Base-by-base conservation (phyloP, 2,888 invertebrate genomes). In the Drosophila austrosaltans region DNA sequence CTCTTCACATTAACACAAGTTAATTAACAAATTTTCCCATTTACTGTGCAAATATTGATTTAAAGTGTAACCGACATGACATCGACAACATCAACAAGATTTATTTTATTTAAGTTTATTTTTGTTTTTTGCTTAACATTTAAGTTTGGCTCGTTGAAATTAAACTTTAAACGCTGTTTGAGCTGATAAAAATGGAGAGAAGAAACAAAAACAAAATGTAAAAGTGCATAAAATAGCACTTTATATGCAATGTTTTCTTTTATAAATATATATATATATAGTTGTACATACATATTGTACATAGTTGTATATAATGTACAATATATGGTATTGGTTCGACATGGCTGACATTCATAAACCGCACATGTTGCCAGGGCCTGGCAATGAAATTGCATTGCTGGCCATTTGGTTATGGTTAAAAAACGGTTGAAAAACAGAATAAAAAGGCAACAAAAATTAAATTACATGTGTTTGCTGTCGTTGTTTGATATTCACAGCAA, bases 341-440 rank as follows among this genome's bases (percentile, higher is more conserved):
- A 63, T 61, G 63, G 32, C 56, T 66, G 75, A 74, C 74, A 82
- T 44, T 64, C 72, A 81, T 81, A 75, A 78, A 64, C 76, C 69
- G 63, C 83, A 75, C 68, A 65, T 80, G 76, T 68, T 63, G 68
- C 71, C 53, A 44, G 48, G 57, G 59, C 64, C 25, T 53, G 53
- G 40, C 66, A 53, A 48, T 53, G 63, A 65, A 63, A 71, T 63
- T 73, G 75, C 63, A 61, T 44, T 63, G 75, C 59, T 61, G 68
- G 56, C 63, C 73, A 74, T 64, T 74, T 67, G 62, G 62, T 59
- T 72, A 73, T 56, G 71, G 32, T 28, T 28, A 36, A 59, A 66
- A 72, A 57, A 60, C 4, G 16, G 39, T 48, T 58, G 16, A 53
- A 36, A 67, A 40, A 36, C 5, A 32, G 53, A 12, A 57, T 7